phyloP scores from a whole-genome alignment of 2,888 invertebrate genomes.

The Drosophila demipolita region DNA sequence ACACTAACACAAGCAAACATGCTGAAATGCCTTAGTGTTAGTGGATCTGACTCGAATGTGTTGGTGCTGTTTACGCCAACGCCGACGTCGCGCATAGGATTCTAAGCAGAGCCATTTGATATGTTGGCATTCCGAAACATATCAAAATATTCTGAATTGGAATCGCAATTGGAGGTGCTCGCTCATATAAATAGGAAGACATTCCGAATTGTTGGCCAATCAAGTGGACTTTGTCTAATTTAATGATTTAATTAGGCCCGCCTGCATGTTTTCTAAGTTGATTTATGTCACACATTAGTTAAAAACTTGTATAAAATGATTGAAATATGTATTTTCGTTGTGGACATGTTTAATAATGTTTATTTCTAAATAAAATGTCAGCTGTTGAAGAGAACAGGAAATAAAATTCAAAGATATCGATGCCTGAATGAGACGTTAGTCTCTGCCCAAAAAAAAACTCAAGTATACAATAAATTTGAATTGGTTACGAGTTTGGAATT shows the following conservation, averaged over 20 bases:
- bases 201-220: constrained; percentile 1
- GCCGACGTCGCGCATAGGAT: constrained; percentile 19
- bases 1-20: constrained; percentile 54
- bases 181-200: constrained; percentile 2
- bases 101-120: constrained; percentile 67
- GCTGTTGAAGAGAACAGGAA: constrained; percentile 29
- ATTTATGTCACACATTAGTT: constrained; percentile 61
- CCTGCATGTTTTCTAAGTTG: constrained; percentile 32
- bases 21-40: constrained; percentile 44
- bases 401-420: constrained; percentile 22
- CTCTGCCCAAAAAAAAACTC: constrained; percentile 43
- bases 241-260: constrained; percentile 41
- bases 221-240: constrained; percentile 31
- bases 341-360: constrained; percentile 20
- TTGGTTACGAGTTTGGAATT: constrained; percentile 65
- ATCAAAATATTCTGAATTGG: constrained; percentile 6
- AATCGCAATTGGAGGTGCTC: constrained; percentile 1
- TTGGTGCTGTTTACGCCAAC: constrained; percentile 40
- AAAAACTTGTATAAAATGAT: constrained; percentile 27
- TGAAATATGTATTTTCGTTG: constrained; percentile 30
- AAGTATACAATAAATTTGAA: constrained; percentile 69
- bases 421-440: constrained; percentile 38
- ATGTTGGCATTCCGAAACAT: constrained; percentile 60
- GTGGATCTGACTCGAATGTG: constrained; percentile 67
- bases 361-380: constrained; percentile 39